A percentile compares a stretch with the other conserved stretches of the same genome.
Conservation (phyloP, 2,797 vertebrate species). For the Brachyrhaphis roseni region DNA sequence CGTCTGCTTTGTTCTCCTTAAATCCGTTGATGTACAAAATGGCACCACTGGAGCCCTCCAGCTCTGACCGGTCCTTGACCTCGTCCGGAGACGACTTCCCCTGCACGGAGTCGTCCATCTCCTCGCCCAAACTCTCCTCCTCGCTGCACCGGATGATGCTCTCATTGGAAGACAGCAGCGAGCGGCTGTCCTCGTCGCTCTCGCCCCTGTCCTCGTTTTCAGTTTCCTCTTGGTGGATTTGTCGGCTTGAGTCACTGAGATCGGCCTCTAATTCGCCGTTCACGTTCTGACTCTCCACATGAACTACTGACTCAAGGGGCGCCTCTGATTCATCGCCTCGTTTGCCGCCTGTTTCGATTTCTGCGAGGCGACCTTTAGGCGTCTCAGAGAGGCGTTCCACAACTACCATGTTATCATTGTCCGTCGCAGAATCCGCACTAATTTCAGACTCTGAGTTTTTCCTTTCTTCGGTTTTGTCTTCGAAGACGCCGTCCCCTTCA, state of each 20-base stretch:
- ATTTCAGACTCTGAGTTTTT: conserved; percentile 13
- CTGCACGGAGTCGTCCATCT: conserved; percentile 19
- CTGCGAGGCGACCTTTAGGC: not conserved
- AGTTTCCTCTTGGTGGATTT: conserved; percentile 7
- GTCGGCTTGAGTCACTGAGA: not conserved
- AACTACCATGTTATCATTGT: not conserved
- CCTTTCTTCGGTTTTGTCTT: conserved; percentile 11
- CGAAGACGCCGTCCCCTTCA: conserved; percentile 10
- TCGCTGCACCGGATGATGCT: conserved; percentile 70
- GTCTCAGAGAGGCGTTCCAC: conserved; percentile 8
- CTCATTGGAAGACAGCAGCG: conserved; percentile 54
- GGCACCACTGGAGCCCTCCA: conserved; percentile 20
- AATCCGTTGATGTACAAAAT: conserved; percentile 46
- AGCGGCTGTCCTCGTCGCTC: conserved; percentile 34
- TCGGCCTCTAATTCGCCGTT: not conserved
- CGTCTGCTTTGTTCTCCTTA: conserved; percentile 9
- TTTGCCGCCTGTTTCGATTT: not conserved
- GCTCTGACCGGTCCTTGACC: conserved; percentile 18
- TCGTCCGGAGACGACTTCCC: conserved; percentile 21
- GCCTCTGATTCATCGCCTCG: not conserved
- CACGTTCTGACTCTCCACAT: not conserved
- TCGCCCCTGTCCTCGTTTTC: not conserved
- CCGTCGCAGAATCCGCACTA: not conserved
- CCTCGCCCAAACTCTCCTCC: conserved; percentile 46
- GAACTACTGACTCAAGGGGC: not conserved